These are phyloP conservation scores for Dromas ardeola DNA, from an alignment of 2,113 vertebrate genomes.

Conservation along the genomic window DNA sequence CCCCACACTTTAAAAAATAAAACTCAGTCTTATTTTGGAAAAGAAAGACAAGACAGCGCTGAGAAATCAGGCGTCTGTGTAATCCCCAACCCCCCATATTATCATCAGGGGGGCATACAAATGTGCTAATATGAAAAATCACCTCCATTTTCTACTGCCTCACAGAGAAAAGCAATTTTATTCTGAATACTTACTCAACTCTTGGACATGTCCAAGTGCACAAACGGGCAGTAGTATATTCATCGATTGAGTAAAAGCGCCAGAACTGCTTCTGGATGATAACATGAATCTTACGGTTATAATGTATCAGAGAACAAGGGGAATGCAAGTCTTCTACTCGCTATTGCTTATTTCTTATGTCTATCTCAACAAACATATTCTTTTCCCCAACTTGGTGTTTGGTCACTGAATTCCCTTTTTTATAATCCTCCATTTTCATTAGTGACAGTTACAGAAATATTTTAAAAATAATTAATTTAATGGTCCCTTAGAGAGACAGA, in stretches of 20 bases:
- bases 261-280: neutral
- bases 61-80: neutral
- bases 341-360: neutral
- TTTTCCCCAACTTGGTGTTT: neutral
- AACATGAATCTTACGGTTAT: neutral
- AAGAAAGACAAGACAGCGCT: neutral
- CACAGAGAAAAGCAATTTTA: conserved; percentile 44
- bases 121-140: conserved; percentile 30
- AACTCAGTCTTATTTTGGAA: neutral
- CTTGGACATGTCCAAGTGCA: neutral
- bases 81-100: neutral
- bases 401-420: neutral
- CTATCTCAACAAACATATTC: neutral
- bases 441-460: neutral
- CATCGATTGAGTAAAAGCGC: neutral
- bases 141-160: conserved; percentile 13
- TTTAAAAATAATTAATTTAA: neutral
- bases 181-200: conserved; percentile 12
- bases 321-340: neutral
- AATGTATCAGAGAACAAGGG: neutral
- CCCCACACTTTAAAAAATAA: neutral
- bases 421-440: neutral
- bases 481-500: neutral
- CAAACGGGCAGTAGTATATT: neutral
- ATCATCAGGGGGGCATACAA: neutral